Evolutionary conservation across 2,888 invertebrate species (phyloP).

Genomic region (Troides oblongomaculatus): DNA sequence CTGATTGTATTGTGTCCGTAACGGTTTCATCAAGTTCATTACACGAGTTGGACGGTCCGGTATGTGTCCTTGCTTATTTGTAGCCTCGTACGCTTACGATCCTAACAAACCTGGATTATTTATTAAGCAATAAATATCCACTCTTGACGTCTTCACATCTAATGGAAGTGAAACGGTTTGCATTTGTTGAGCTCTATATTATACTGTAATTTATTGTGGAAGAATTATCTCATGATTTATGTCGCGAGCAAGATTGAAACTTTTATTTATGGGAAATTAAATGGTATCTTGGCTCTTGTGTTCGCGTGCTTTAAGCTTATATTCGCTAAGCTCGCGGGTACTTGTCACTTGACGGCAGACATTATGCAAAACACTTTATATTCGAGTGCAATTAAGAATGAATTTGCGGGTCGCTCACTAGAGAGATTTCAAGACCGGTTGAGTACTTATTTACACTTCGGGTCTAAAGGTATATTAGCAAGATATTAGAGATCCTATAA

Average conservation of each 20-base stretch:
- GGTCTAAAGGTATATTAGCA: not conserved
- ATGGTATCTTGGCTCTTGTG: slow-evolving; percentile 13
- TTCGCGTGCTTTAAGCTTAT: not conserved
- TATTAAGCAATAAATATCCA: slow-evolving; percentile 8
- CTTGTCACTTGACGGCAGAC: slow-evolving; percentile 17
- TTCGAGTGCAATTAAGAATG: slow-evolving; percentile 28
- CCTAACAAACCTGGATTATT: slow-evolving; percentile 1
- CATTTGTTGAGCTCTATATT: slow-evolving; percentile 24
- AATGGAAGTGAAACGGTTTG: slow-evolving; percentile 18
- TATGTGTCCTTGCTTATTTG: slow-evolving; percentile 57
- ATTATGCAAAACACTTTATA: slow-evolving; percentile 27
- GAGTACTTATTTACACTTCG: slow-evolving; percentile 11
- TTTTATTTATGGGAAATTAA: slow-evolving; percentile 10
- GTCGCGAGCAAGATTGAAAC: slow-evolving; percentile 12
- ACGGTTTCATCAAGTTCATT: slow-evolving; percentile 64
- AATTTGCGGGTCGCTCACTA: slow-evolving; percentile 27
- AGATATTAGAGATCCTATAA: not conserved
- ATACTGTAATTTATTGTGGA: slow-evolving; percentile 24
- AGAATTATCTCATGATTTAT: slow-evolving; percentile 30
- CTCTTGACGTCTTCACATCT: not conserved
- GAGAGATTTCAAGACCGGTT: slow-evolving; percentile 24
- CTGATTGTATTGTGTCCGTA: slow-evolving; percentile 57
- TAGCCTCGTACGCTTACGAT: slow-evolving; percentile 11
- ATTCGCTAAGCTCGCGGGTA: slow-evolving; percentile 5
- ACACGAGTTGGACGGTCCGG: slow-evolving; percentile 57